Conservation (phyloP, 2,888 invertebrate genomes). For the Cylloceria caligata region DNA sequence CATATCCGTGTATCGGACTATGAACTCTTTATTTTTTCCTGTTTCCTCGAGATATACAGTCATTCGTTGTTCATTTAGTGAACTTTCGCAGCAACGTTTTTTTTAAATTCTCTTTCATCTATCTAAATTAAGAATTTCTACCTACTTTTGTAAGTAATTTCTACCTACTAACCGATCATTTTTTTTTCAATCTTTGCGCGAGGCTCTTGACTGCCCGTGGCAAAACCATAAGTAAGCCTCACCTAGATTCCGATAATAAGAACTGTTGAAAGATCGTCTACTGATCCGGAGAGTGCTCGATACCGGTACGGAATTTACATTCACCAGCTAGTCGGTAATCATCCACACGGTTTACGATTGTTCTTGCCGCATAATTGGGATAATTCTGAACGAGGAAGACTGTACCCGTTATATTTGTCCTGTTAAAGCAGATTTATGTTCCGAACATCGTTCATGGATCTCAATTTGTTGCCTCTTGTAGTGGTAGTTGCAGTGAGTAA, state of each 20-base stretch:
- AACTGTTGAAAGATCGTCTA: conserved; percentile 58
- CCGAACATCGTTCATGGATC: neutral
- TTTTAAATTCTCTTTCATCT: neutral
- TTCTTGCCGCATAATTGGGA: neutral
- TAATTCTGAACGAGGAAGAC: neutral
- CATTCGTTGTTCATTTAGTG: neutral
- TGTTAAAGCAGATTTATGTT: neutral
- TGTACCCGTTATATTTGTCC: neutral
- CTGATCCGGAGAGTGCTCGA: conserved; percentile 10
- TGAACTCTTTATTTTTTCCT: neutral
- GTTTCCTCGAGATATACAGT: neutral
- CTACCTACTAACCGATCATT: conserved; percentile 58
- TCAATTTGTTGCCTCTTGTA: neutral
- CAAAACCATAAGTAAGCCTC: conserved; percentile 44
- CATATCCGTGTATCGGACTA: neutral
- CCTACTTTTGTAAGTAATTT: conserved; percentile 51
- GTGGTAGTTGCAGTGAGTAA: neutral
- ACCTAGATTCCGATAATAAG: conserved; percentile 62
- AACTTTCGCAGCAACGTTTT: neutral
- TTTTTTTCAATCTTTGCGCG: conserved; percentile 45
- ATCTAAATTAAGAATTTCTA: conserved; percentile 7
- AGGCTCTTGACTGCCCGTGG: conserved; percentile 24
- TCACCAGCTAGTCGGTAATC: neutral
- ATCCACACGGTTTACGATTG: neutral
- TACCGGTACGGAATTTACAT: conserved; percentile 4